Base-by-base conservation (phyloP, 2,113 vertebrate species). In the Otocyon megalotis region DNA sequence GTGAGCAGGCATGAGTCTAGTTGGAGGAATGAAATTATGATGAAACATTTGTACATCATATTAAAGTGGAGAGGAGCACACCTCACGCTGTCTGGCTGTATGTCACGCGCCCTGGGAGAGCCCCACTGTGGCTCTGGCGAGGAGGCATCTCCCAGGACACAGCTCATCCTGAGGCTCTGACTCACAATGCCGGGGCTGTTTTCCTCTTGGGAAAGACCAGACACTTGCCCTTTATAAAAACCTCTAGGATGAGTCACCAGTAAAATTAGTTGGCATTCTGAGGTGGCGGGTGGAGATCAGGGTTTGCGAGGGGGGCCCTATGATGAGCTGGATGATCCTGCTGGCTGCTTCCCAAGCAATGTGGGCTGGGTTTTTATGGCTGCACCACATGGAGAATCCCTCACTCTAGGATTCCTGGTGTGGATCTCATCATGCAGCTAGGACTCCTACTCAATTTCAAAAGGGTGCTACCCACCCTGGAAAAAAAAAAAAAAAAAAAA, bases 161-260 rank as follows among this genome's bases (percentile, higher is more conserved):
- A 0, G 89, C 92, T 97, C 65, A 90, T 54, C 11, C 69, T 37
- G 37, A 50, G 60, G 63, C 56, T 53, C 0, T 0, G 95, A 37
- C 84, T 96, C 92, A 85, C 37, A 80, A 62, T 53, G 15, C 94
- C 48, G 35, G 74, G n/a, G 62, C 54, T 92, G 90, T 72, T 96
- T 96, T 63, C 90, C 67, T 95, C 58, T 82, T 8, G 19, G 53
- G 37, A 89, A 84, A 84, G 72, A 72, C 60, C 80, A 96, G 93
- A 97, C 76, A 92, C 80, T 92, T 96, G 88, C 56, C 96, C 97
- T 98, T 97, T 97, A 93, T 79, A 65, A 90, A 96, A 92, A 65
- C 69, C 88, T 96, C 94, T 56, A 56, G 35, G 67, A 85, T 97
- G 98, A 98, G 87, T 97, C 97, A 98, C 89, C 48, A 48, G 92